Conservation (phyloP, 2,888 invertebrate genomes). For the Cyaniris semiargus region DNA sequence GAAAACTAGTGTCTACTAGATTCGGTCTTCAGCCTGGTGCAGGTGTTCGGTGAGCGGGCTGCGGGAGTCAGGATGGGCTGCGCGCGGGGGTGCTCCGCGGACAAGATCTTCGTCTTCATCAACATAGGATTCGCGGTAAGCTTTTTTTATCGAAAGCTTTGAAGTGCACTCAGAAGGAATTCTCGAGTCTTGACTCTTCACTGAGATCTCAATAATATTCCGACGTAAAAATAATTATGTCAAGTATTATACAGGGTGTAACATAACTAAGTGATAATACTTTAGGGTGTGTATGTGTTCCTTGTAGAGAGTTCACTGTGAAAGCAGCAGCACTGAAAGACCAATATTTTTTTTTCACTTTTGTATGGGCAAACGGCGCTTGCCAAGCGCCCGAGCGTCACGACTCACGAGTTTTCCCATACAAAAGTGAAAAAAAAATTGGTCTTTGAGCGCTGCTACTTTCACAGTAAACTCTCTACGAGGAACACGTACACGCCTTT, state of each 20-base stretch:
- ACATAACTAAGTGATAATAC: too few species aligned
- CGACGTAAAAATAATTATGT: not conserved
- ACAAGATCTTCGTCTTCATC: conserved; percentile 74
- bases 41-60: conserved; percentile 10
- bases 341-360: too few species aligned
- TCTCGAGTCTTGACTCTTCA: not conserved
- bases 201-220: not conserved
- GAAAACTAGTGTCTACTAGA: not conserved
- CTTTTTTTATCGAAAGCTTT: conserved; percentile 23
- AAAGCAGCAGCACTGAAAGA: too few species aligned
- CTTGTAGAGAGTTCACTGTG: too few species aligned
- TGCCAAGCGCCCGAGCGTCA: too few species aligned
- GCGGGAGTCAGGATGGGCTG: conserved; percentile 55
- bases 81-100: conserved; percentile 63
- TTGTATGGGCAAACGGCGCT: too few species aligned
- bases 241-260: not conserved
- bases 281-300: too few species aligned
- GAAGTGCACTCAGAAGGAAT: conserved; percentile 2
- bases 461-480: too few species aligned
- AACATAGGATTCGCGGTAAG: conserved; percentile 73
- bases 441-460: too few species aligned
- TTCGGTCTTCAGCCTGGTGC: not conserved
- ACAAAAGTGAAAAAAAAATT: too few species aligned
- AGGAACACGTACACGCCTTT: too few species aligned
- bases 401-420: too few species aligned